A percentile compares a stretch with the other conserved stretches of the same genome.
Conservation (phyloP, 1,140 invertebrate genomes). For the Ericerus pela region DNA sequence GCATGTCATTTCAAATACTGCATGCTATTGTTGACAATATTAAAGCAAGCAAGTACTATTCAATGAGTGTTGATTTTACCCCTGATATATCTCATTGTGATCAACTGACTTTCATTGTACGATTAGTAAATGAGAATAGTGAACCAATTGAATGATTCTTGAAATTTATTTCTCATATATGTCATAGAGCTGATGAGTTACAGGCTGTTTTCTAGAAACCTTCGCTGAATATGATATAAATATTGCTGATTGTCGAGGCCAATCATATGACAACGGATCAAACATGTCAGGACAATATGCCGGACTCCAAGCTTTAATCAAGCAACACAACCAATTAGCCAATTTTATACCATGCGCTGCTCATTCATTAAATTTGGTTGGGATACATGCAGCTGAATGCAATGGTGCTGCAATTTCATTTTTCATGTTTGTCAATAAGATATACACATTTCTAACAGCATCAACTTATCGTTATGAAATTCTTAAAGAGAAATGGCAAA, state of each 20-base stretch:
- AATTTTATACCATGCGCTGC: constrained; percentile 27
- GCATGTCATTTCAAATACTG: constrained; percentile 20
- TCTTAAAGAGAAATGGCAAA: background rate
- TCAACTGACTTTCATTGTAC: constrained; percentile 16
- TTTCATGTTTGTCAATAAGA: constrained; percentile 5
- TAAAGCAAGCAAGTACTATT: constrained; percentile 29
- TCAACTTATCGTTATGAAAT: too few species aligned
- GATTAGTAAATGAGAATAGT: constrained; percentile 15
- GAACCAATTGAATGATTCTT: constrained; percentile 13
- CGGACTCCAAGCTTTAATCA: constrained; percentile 12
- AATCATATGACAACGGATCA: constrained; percentile 25
- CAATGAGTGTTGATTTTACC: constrained; percentile 19
- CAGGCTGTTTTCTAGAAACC: background rate
- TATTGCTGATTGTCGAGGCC: constrained; percentile 20
- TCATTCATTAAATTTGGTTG: constrained; percentile 28
- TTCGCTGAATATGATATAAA: constrained; percentile 13
- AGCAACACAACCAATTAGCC: constrained; percentile 21
- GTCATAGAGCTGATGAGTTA: constrained; percentile 15
- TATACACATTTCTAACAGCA: constrained; percentile 2
- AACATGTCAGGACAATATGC: constrained; percentile 14
- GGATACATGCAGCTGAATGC: constrained; percentile 22
- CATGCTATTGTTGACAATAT: constrained; percentile 24
- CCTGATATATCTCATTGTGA: constrained; percentile 13
- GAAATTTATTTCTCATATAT: background rate
- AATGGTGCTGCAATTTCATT: constrained; percentile 4